These are phyloP conservation scores for Aleiodes testaceus DNA, from an alignment of 2,888 invertebrate genomes.

Conservation along the genomic window DNA sequence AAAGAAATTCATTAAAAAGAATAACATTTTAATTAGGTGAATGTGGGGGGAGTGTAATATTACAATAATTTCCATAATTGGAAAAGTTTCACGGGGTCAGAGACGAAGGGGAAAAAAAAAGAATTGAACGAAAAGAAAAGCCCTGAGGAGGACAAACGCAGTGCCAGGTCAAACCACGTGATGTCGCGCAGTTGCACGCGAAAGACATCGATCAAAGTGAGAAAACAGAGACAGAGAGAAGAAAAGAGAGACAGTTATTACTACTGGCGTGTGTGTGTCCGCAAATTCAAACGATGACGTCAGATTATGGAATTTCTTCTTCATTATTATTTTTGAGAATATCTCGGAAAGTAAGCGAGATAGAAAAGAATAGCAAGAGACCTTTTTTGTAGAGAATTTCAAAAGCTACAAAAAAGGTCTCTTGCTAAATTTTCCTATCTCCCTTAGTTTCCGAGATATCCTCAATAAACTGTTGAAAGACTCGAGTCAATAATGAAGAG, in stretches of 20 bases:
- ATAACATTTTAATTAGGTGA: slow-evolving; percentile 10
- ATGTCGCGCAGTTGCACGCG: slow-evolving; percentile 31
- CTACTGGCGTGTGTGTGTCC: slow-evolving; percentile 8
- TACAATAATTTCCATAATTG: slow-evolving; percentile 14
- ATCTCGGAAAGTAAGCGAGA: too few species aligned
- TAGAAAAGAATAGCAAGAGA: too few species aligned
- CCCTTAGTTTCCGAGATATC: too few species aligned
- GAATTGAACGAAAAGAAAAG: background rate
- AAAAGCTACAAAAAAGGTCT: too few species aligned
- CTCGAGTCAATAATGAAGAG: too few species aligned
- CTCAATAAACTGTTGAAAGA: too few species aligned
- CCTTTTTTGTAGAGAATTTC: too few species aligned
- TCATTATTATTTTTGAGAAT: too few species aligned
- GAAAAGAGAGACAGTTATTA: slow-evolving; percentile 10
- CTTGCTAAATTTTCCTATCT: too few species aligned
- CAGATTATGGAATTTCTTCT: too few species aligned
- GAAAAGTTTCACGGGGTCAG: slow-evolving; percentile 2
- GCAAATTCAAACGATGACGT: slow-evolving; percentile 1
- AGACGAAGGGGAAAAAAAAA: background rate
- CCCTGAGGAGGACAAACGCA: slow-evolving; percentile 5
- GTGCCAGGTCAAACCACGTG: slow-evolving; percentile 20
- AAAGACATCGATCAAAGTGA: slow-evolving; percentile 31
- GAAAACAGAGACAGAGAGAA: slow-evolving; percentile 19
- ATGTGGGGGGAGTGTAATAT: background rate
- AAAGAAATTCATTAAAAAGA: background rate